Percentiles rank a stretch among this genome's conserved stretches.
Conservation (phyloP, 2,797 vertebrate genomes). For the Enteromius paludinosus region DNA sequence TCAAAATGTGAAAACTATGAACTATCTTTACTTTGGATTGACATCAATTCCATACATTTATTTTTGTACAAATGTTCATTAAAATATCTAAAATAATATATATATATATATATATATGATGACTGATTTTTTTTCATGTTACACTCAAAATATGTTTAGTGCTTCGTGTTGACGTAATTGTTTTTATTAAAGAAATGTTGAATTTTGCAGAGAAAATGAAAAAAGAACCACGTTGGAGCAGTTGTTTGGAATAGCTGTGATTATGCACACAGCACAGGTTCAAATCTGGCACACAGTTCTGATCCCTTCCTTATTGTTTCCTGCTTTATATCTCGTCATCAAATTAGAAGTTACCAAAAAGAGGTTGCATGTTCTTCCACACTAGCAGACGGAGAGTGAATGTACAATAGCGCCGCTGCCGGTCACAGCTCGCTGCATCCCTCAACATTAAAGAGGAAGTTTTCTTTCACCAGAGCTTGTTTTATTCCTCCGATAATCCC, state of each 20-base stretch:
- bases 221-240: background rate
- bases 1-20: background rate
- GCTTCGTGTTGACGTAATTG: background rate
- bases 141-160: background rate
- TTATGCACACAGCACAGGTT: background rate
- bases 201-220: background rate
- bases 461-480: conserved; percentile 45
- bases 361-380: too few relatives aligned
- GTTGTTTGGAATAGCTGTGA: background rate
- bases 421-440: conserved; percentile 17
- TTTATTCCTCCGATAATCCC: conserved; percentile 57
- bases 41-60: background rate
- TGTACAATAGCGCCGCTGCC: background rate
- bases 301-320: background rate
- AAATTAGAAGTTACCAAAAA: conserved; percentile 14
- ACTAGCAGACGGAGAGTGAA: background rate
- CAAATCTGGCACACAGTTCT: background rate
- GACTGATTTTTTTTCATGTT: background rate
- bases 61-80: background rate
- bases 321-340: background rate
- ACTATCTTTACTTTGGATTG: background rate
- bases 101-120: background rate
- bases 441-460: conserved; percentile 61
- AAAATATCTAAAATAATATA: background rate
- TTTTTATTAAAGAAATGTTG: background rate